Percentiles rank a stretch among this genome's conserved stretches.
These are phyloP conservation scores for Astur gentilis DNA, from an alignment of 2,113 vertebrate genomes.

Conservation along the genomic window DNA sequence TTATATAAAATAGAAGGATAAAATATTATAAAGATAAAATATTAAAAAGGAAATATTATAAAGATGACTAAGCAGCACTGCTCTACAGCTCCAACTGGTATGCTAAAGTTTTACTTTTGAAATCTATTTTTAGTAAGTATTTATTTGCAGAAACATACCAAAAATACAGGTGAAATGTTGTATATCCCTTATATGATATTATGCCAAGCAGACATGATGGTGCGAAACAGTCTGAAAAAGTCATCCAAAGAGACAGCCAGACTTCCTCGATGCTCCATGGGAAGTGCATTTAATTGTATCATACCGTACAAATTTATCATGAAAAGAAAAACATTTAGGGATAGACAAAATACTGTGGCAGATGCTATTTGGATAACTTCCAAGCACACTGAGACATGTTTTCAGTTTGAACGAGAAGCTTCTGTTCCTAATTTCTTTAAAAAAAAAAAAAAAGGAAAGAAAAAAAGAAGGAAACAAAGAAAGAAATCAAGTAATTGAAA, in stretches of 20 bases:
- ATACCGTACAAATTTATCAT: slow-evolving; percentile 17
- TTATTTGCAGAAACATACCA: not conserved
- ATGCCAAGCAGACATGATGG: not conserved
- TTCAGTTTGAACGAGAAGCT: slow-evolving; percentile 37
- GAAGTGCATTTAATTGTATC: slow-evolving; percentile 47
- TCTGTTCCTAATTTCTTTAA: slow-evolving; percentile 49
- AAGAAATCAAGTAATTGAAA: slow-evolving; percentile 49
- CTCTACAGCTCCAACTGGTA: not conserved
- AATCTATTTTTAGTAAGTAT: not conserved
- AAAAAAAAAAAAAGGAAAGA: not conserved
- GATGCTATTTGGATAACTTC: slow-evolving; percentile 44
- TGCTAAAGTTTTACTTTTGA: not conserved
- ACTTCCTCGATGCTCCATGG: not conserved
- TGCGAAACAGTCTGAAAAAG: slow-evolving; percentile 21
- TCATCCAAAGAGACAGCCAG: slow-evolving; percentile 9
- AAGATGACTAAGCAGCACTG: not conserved
- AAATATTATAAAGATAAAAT: not conserved
- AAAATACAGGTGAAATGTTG: not conserved
- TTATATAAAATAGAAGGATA: not conserved
- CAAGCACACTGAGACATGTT: slow-evolving; percentile 34
- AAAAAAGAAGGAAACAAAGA: not conserved
- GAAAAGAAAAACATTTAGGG: slow-evolving; percentile 37
- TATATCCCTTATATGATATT: not conserved
- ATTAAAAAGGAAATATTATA: not conserved
- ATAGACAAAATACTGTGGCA: slow-evolving; percentile 51